phyloP scores from a whole-genome alignment of 2,113 vertebrate species.

The Procapra przewalskii region DNA sequence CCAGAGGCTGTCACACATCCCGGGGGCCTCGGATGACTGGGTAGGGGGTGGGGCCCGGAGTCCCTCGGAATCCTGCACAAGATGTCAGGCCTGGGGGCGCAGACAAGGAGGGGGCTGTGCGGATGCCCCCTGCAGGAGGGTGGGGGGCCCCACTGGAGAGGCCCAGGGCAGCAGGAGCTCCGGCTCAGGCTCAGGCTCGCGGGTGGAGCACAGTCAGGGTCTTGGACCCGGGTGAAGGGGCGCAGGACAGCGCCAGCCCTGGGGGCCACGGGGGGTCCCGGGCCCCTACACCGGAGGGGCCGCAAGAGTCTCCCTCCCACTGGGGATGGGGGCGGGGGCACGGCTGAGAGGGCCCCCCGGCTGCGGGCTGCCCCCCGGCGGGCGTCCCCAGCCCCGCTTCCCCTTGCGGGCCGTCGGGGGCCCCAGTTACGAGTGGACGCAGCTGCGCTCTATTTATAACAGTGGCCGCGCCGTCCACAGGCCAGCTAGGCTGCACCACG shows the following conservation, averaged over 20 bases:
- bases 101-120: rapidly evolving
- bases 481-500: conserved; percentile 40
- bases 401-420: conserved; percentile 25
- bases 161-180: rapidly evolving
- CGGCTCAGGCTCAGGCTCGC: rapidly evolving
- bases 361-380: rapidly evolving
- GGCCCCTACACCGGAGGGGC: neutral
- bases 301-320: rapidly evolving
- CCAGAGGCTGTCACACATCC: conserved; percentile 77
- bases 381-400: neutral
- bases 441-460: conserved; percentile 83
- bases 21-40: conserved; percentile 26
- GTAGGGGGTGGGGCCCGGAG: neutral
- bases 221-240: neutral
- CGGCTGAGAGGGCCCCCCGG: neutral
- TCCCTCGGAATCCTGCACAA: neutral
- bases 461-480: conserved; percentile 71
- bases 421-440: conserved; percentile 68
- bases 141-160: neutral
- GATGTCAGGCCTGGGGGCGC: neutral
- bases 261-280: neutral
- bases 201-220: neutral
- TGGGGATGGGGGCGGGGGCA: neutral
- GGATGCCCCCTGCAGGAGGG: neutral
- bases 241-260: rapidly evolving